Evolutionary conservation across 2,888 invertebrate species (phyloP), one percentile per base, ranked within the genome.

Genomic region (Cerastis rubricosa): DNA sequence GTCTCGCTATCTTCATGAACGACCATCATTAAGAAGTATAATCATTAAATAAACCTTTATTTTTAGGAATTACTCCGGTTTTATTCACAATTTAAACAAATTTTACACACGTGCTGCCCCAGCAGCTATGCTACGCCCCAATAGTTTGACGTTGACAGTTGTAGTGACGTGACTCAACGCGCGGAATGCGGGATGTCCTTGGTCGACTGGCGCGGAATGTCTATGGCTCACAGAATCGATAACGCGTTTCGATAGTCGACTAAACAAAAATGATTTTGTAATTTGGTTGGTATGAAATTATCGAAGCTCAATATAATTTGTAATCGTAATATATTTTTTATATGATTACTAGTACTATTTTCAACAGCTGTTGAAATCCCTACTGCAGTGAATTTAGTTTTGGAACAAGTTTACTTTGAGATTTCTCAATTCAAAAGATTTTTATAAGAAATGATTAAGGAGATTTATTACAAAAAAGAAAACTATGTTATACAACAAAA

Each of bases 1-100:
- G 81, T 84, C 64, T 89, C 90, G 14, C 72, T 86, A 40, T 91
- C 90, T 77, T 90, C 89, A 76, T 93, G 91, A 84, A 94, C 91
- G 43, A 94, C 91, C 95, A 94, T 94, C 81, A 79, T 83, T 71
- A 61, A 78, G 57, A 63, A 69, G 8, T 66, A 8, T 77, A 64
- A 51, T 72, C 11, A 74, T 76, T 19, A 40, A 74, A 74, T 3
- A 45, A 43, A 40, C 4, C 1, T 19, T 12, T 64, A 17, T n/a
- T 0, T 1, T 69, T 40, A 40, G 66, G 22, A 47, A 35, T 35
- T 25, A 65, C 17, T 64, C 49, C 59, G 22, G 5, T 61, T 49
- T 14, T 35, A 19, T 2, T 61, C 29, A 71, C 51, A 49, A 68
- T 71, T 49, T 49, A 22, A 22, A 66, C 0, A 61, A 45, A 8